These are phyloP conservation scores for Trichogramma pretiosum DNA, from an alignment of 1,140 invertebrate species.

Conservation along the genomic window DNA sequence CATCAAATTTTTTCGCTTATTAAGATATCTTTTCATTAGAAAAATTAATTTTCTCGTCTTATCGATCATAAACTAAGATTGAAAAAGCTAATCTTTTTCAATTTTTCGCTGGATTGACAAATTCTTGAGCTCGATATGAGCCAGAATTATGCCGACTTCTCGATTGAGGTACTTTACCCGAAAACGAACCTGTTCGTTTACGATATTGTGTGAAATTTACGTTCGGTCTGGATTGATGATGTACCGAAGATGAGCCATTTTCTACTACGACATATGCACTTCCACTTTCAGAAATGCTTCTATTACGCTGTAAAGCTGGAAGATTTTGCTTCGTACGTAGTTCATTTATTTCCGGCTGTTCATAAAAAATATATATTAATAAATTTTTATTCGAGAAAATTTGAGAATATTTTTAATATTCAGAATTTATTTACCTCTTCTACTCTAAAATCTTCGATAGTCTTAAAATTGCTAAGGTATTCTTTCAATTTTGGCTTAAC, in stretches of 20 bases:
- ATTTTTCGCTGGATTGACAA: constrained; percentile 20
- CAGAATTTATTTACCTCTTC: constrained; percentile 50
- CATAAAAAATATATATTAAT: neutral
- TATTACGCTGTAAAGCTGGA: constrained; percentile 46
- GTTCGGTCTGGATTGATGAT: no score
- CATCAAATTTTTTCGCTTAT: no score
- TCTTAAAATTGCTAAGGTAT: constrained; percentile 82
- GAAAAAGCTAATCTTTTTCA: no score
- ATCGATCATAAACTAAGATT: no score
- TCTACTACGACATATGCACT: constrained; percentile 28
- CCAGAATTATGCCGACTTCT: constrained; percentile 33
- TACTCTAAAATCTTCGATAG: constrained; percentile 87
- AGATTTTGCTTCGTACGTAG: constrained; percentile 41
- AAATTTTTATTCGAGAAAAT: neutral
- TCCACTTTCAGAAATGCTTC: constrained; percentile 52
- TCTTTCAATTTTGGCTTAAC: constrained; percentile 73
- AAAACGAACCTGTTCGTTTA: constrained; percentile 35
- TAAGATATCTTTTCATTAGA: no score
- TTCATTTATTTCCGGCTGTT: constrained; percentile 49
- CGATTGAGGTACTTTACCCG: constrained; percentile 32
- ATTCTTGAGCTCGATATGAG: constrained; percentile 30
- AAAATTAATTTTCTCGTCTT: no score
- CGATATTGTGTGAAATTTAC: constrained; percentile 33
- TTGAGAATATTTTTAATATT: constrained; percentile 2
- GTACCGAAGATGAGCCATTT: constrained; percentile 38